phyloP scores from a whole-genome alignment of 2,797 vertebrate genomes.

The Mormyrops attenuatus region DNA sequence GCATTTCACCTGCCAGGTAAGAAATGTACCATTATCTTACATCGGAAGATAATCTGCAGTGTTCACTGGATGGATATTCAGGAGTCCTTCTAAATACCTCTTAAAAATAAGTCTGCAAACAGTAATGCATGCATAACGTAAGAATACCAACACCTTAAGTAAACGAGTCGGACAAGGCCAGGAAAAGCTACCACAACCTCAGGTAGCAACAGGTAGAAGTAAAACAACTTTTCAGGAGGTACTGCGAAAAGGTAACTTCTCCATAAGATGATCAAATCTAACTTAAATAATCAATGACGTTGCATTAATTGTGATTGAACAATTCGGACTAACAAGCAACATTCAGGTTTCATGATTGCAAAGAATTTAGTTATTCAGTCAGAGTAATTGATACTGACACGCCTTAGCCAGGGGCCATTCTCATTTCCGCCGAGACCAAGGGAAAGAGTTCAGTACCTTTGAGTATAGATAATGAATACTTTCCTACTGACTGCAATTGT shows the following conservation, averaged over 20 bases:
- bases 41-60: background rate
- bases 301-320: background rate
- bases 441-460: background rate
- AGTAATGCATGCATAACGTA: background rate
- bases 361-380: background rate
- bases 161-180: background rate
- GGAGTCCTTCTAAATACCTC: background rate
- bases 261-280: background rate
- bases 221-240: background rate
- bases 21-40: background rate
- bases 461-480: constrained; percentile 1
- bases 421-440: background rate
- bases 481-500: background rate
- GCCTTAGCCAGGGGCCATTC: constrained; percentile 1
- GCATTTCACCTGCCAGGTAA: background rate
- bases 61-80: background rate
- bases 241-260: background rate
- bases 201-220: background rate
- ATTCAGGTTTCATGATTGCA: background rate
- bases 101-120: background rate
- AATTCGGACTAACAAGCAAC: background rate
- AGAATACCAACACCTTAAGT: background rate
- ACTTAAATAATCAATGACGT: background rate
- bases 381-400: constrained; percentile 4
- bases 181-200: background rate